Evolutionary conservation across 2,113 vertebrate genomes (phyloP).

Genomic region (Polypterus senegalus): DNA sequence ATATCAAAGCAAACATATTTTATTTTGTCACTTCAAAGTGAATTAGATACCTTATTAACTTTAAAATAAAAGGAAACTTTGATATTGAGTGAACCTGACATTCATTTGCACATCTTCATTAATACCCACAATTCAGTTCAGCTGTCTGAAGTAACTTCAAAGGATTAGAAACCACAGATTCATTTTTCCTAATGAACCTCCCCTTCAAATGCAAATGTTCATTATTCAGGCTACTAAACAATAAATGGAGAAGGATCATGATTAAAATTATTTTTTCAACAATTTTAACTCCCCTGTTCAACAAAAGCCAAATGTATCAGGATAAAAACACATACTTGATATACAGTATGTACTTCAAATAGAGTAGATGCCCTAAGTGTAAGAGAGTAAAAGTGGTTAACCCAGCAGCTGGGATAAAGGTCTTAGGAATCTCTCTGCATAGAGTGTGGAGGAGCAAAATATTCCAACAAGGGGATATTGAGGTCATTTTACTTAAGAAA

Average conservation of each 20-base stretch:
- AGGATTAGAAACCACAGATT: constrained; percentile 38
- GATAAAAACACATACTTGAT: too few relatives aligned
- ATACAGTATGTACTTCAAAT: too few relatives aligned
- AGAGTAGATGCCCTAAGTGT: too few relatives aligned
- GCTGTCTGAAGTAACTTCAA: constrained; percentile 59
- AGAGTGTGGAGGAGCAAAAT: background rate
- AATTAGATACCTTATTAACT: constrained; percentile 46
- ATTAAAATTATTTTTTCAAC: constrained; percentile 29
- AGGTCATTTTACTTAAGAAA: too few relatives aligned
- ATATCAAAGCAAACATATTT: constrained; percentile 47
- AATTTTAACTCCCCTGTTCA: background rate
- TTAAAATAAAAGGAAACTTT: constrained; percentile 45
- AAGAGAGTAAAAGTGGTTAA: too few relatives aligned
- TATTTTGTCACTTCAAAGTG: constrained; percentile 50
- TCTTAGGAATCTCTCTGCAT: background rate
- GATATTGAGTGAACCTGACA: constrained; percentile 41
- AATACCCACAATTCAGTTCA: constrained; percentile 32
- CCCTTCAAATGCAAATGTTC: constrained; percentile 42
- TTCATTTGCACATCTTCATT: constrained; percentile 45
- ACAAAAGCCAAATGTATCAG: too few relatives aligned
- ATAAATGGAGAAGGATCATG: constrained; percentile 32
- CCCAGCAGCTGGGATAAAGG: too few relatives aligned
- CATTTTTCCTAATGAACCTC: constrained; percentile 37
- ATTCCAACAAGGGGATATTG: too few relatives aligned
- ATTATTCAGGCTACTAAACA: constrained; percentile 49